Conservation (phyloP, 2,113 vertebrate species). For the Pristiophorus japonicus region DNA sequence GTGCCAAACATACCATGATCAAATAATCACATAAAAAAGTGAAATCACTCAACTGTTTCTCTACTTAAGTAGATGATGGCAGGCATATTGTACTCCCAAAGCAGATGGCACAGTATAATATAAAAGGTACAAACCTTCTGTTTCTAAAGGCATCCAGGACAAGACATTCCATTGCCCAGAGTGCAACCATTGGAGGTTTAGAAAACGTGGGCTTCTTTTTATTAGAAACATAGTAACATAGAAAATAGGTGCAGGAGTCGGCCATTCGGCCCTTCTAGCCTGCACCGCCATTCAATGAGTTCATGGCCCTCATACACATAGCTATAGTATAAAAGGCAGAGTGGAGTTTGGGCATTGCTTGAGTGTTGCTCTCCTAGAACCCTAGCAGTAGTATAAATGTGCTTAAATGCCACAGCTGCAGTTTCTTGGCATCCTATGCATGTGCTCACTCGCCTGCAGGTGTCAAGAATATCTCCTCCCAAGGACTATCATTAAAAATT, state of each 20-base stretch:
- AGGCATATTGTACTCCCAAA: not conserved
- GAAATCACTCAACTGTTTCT: not conserved
- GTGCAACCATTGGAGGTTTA: not conserved
- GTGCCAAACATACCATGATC: not conserved
- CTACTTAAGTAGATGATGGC: not conserved
- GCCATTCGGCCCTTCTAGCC: too few species aligned
- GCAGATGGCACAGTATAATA: not conserved
- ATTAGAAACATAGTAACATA: too few species aligned
- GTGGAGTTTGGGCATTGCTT: not conserved
- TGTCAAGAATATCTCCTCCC: conserved; percentile 24
- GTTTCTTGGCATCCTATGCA: not conserved
- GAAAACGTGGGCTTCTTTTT: not conserved
- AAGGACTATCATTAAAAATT: conserved; percentile 8
- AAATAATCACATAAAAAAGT: not conserved
- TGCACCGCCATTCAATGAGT: too few species aligned
- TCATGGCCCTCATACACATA: not conserved
- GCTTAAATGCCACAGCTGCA: not conserved
- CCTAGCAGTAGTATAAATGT: not conserved
- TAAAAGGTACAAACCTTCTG: not conserved
- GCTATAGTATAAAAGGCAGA: not conserved
- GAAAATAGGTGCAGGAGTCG: too few species aligned
- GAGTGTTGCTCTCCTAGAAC: too few species aligned
- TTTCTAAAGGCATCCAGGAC: not conserved
- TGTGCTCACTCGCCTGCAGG: not conserved
- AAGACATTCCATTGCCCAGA: not conserved